Percentiles rank a stretch among this genome's conserved stretches.
Conservation (phyloP, 2,888 invertebrate species). For the Leptinotarsa tumamoca region DNA sequence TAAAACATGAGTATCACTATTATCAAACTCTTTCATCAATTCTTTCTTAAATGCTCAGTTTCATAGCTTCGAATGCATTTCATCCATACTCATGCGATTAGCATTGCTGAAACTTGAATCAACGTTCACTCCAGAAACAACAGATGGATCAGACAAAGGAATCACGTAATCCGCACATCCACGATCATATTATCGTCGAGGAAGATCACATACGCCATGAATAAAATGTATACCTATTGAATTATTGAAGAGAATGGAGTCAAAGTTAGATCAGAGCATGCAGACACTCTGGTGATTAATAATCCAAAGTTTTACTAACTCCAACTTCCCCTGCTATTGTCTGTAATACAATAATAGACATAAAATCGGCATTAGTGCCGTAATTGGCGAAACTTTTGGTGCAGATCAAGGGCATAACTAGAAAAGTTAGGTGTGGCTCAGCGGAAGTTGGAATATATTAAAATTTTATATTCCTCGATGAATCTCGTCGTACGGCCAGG, state of each 20-base stretch:
- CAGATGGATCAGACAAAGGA: not conserved
- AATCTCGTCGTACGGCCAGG: not conserved
- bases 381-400: not conserved
- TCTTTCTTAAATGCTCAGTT: too few relatives aligned
- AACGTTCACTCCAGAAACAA: not conserved
- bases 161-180: not conserved
- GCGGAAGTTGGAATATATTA: constrained; percentile 7
- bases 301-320: constrained; percentile 19
- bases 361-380: constrained; percentile 15
- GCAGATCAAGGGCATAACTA: constrained; percentile 12
- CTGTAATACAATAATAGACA: constrained; percentile 12
- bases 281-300: constrained; percentile 21
- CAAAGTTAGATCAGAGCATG: not conserved
- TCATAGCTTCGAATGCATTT: too few relatives aligned
- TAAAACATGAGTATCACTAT: too few relatives aligned
- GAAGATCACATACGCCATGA: not conserved
- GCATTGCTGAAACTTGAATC: not conserved
- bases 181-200: not conserved
- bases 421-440: constrained; percentile 16
- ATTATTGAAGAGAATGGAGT: constrained; percentile 7
- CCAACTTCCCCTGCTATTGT: constrained; percentile 12
- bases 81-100: too few relatives aligned
- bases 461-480: not conserved
- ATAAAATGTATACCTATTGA: constrained; percentile 9
- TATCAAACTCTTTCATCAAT: too few relatives aligned